These are phyloP conservation scores for Apotomis capreana DNA, from an alignment of 2,888 invertebrate species.

Conservation along the genomic window DNA sequence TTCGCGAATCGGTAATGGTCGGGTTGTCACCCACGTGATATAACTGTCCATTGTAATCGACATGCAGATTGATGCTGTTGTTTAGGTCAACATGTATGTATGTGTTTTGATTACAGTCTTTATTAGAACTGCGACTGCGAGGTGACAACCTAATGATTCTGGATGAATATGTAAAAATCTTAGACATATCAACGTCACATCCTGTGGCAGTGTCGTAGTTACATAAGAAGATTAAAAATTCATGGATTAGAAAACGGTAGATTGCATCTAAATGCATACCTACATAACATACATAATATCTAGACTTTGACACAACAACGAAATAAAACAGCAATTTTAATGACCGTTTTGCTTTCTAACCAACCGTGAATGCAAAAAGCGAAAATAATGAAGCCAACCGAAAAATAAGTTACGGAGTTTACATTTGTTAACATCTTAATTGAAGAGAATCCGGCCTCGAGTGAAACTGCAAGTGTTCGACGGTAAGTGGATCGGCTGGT, in stretches of 20 bases:
- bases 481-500: conserved; percentile 8
- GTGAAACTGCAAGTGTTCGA: conserved; percentile 30
- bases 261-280: conserved; percentile 6
- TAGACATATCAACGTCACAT: not conserved
- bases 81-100: not conserved
- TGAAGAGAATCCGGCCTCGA: conserved; percentile 25
- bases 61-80: conserved; percentile 40
- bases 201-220: conserved; percentile 3
- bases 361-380: conserved; percentile 31
- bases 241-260: conserved; percentile 8
- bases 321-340: conserved; percentile 17
- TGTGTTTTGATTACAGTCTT: conserved; percentile 12
- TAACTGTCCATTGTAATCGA: conserved; percentile 44
- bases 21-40: conserved; percentile 49
- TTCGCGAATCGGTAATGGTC: conserved; percentile 69
- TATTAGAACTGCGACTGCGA: not conserved
- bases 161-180: not conserved
- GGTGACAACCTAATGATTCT: not conserved
- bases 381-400: conserved; percentile 25
- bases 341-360: conserved; percentile 23
- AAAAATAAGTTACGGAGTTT: conserved; percentile 13
- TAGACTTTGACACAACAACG: conserved; percentile 20
- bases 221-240: conserved; percentile 13
- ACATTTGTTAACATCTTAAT: conserved; percentile 33
- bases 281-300: conserved; percentile 15